phyloP scores from a whole-genome alignment of 2,113 vertebrate species.

The Tor tambroides region DNA sequence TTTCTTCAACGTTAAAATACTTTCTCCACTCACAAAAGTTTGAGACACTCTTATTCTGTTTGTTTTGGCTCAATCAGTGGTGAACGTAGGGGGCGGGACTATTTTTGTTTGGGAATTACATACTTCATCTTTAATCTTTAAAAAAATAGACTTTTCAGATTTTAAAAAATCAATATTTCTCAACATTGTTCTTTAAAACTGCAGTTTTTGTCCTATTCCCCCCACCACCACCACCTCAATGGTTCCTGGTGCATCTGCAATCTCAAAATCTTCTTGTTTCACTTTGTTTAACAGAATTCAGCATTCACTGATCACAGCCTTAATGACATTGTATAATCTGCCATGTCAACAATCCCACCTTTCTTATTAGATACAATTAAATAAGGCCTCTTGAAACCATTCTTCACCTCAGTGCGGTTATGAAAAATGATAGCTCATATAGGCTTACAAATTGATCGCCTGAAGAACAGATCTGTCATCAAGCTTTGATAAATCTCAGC shows the following conservation, averaged over 20 bases:
- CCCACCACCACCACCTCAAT: too few species aligned
- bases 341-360: conserved; percentile 25
- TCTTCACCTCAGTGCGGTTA: conserved; percentile 2
- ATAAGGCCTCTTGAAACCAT: conserved; percentile 20
- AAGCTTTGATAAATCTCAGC: conserved; percentile 33
- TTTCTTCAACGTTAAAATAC: too few species aligned
- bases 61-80: too few species aligned
- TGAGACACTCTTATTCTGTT: too few species aligned
- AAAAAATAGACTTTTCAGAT: too few species aligned
- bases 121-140: too few species aligned
- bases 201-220: conserved; percentile 4
- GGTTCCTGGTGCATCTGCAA: too few species aligned
- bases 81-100: too few species aligned
- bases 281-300: neutral
- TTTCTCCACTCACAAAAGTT: too few species aligned
- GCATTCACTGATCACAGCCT: conserved; percentile 18
- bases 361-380: conserved; percentile 35
- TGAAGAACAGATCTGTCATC: conserved; percentile 18
- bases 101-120: too few species aligned
- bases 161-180: too few species aligned
- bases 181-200: too few species aligned
- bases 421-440: conserved; percentile 30
- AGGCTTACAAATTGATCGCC: conserved; percentile 31
- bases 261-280: neutral
- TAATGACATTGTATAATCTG: conserved; percentile 17